Base-by-base conservation (phyloP, 2,888 invertebrate species). In the Acleris sparsana region DNA sequence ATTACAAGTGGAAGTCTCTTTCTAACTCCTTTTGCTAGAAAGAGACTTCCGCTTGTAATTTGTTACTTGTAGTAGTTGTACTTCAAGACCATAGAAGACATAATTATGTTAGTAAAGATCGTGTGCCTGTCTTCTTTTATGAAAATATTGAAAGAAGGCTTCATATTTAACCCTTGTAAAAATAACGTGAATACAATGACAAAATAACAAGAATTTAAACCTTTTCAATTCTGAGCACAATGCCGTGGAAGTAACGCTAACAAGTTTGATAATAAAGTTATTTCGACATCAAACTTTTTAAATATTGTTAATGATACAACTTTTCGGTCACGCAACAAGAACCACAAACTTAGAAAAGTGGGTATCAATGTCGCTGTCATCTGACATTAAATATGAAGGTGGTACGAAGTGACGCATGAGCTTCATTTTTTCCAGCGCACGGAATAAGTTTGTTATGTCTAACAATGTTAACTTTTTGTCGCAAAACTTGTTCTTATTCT, bases 291-390 rank as follows among this genome's bases (percentile, higher is more conserved):
- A 55, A 39, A 43, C 20, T 55, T 43, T 43, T 43, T 33, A 55
- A 55, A 55, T 43, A 39, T 55, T 43, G 39, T 55, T 53, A 53
- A 53, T 53, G 53, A 39, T 39, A 11, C 33, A 53, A 53, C 53
- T 53, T 53, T 53, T 53, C 9, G 46, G 46, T n/a, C 46, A 46
- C 46, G 46, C 46, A 17, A 46, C 17, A 7, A 16, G 4, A 46
- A n/a, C 46, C 46, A n/a, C 46, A 46, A 46, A 46, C n/a, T 46
- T 46, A 46, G 5, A 16, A n/a, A 46, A 46, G 6, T 44, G 44
- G 46, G 39, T 17, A 17, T 46, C 46, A 46, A 16, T 46, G 17
- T n/a, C 46, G n/a, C 46, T 16, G 46, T n/a, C 17, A 46, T 46
- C 46, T n/a, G 5, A 46, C 2, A 46, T 46, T 17, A n/a, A n/a